A percentile compares a stretch with the other conserved stretches of the same genome.
Evolutionary conservation across 2,797 vertebrate genomes (phyloP).

Genomic region (Leptodactylus fallax): DNA sequence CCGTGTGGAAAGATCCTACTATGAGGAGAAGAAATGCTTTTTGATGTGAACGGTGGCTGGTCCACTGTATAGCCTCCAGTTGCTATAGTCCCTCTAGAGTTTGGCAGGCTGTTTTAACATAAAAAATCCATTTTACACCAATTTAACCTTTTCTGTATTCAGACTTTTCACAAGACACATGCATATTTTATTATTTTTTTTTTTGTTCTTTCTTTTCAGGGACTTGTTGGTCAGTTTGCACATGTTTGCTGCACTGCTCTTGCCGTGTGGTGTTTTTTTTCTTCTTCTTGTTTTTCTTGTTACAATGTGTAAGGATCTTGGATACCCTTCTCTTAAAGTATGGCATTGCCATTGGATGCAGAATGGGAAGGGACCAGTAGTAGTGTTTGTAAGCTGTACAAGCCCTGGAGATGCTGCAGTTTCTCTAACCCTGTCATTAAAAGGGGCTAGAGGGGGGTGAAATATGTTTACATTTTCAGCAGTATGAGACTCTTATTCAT

Average conservation of each 20-base stretch:
- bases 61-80: neutral
- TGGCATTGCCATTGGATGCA: neutral
- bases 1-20: slow-evolving; percentile 67
- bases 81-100: slow-evolving; percentile 28
- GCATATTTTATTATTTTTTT: neutral
- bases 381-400: slow-evolving; percentile 1
- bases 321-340: neutral
- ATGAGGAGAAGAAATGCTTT: slow-evolving; percentile 63
- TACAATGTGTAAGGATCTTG: slow-evolving; percentile 27
- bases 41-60: slow-evolving; percentile 64
- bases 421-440: neutral
- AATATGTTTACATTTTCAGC: slow-evolving; percentile 26
- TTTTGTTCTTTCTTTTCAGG: neutral
- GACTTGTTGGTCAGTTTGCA: slow-evolving; percentile 42
- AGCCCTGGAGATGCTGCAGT: slow-evolving; percentile 50
- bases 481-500: neutral
- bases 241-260: slow-evolving; percentile 37
- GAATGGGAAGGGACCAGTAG: neutral
- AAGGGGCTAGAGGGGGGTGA: neutral
- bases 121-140: no score
- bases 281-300: neutral
- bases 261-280: neutral
- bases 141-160: neutral
- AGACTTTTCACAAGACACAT: neutral
- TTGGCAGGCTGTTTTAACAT: no score